These are phyloP conservation scores for Prostheceraeus crozeri DNA, from an alignment of 2,888 invertebrate species.

Conservation along the genomic window DNA sequence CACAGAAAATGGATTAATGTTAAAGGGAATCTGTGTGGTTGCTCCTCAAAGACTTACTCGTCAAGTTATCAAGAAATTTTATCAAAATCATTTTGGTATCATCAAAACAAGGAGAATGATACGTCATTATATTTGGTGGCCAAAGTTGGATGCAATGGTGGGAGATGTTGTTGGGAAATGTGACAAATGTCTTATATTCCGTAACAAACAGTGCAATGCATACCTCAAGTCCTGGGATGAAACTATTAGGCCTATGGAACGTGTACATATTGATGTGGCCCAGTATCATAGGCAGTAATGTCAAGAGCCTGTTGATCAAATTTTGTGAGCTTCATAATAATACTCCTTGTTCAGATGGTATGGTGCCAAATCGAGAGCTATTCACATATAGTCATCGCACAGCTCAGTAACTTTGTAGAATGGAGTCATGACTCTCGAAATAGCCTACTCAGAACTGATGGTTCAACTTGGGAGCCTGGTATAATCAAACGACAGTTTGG, in stretches of 20 bases:
- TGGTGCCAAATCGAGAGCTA: too few relatives aligned
- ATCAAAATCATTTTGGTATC: conserved; percentile 29
- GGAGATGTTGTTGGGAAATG: background rate
- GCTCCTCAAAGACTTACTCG: background rate
- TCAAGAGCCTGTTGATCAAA: too few relatives aligned
- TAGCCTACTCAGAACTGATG: too few relatives aligned
- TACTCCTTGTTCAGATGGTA: too few relatives aligned
- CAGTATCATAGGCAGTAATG: too few relatives aligned
- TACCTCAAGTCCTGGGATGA: conserved; percentile 25
- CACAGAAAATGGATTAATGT: background rate
- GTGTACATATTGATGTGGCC: conserved; percentile 18
- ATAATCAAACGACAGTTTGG: too few relatives aligned
- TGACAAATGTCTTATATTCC: conserved; percentile 16
- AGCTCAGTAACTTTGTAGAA: too few relatives aligned
- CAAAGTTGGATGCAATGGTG: conserved; percentile 9
- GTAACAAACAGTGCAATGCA: conserved; percentile 5
- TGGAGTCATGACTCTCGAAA: too few relatives aligned
- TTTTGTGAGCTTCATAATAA: too few relatives aligned
- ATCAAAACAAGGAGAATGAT: conserved; percentile 16
- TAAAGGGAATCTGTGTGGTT: background rate
- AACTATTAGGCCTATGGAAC: conserved; percentile 10
- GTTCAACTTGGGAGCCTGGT: too few relatives aligned
- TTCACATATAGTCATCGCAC: too few relatives aligned
- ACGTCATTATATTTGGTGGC: conserved; percentile 34
- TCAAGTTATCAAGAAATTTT: background rate